These are phyloP conservation scores for Operophtera brumata DNA, from an alignment of 2,888 invertebrate genomes.

Conservation along the genomic window DNA sequence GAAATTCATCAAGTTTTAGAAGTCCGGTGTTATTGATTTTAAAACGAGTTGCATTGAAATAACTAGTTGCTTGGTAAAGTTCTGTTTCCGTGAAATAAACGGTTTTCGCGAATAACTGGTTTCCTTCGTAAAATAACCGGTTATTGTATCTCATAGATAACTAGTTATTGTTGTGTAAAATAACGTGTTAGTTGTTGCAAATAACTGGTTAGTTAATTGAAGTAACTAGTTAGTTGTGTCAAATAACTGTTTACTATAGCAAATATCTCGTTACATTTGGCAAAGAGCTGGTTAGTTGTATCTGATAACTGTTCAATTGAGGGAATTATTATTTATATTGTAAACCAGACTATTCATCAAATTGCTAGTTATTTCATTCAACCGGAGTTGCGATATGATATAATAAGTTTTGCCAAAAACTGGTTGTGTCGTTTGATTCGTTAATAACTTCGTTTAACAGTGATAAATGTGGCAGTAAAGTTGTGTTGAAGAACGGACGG, in stretches of 20 bases:
- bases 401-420: slow-evolving; percentile 23
- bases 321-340: too few species aligned
- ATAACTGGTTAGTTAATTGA: too few species aligned
- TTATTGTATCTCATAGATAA: too few species aligned
- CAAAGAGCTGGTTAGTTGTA: not conserved
- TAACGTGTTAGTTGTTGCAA: too few species aligned
- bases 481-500: not conserved
- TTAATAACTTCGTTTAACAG: not conserved
- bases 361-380: slow-evolving; percentile 6
- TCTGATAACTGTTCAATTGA: not conserved
- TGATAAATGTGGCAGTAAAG: not conserved
- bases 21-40: not conserved
- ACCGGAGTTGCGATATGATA: not conserved
- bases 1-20: not conserved
- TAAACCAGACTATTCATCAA: not conserved
- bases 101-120: not conserved
- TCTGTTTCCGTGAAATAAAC: not conserved
- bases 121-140: too few species aligned
- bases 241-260: too few species aligned
- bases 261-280: too few species aligned
- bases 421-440: slow-evolving; percentile 19
- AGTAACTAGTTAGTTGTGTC: too few species aligned
- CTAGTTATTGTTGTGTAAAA: too few species aligned
- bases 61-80: not conserved
- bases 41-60: not conserved